Conservation (phyloP, 53 echinoderm and acorn worm genomes). For the Luidia sarsii region DNA sequence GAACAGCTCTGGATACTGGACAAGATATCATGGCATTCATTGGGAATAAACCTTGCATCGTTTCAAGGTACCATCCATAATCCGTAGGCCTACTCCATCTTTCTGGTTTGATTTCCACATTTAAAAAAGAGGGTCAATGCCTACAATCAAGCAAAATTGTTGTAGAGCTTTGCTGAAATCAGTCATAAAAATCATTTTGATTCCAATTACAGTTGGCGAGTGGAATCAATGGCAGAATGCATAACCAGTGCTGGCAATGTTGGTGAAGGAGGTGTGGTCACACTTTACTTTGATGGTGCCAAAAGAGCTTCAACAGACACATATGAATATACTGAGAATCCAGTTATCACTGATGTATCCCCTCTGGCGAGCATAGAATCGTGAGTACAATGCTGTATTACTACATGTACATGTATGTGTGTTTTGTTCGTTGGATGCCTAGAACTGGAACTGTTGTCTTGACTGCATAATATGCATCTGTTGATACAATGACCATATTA, state of each 20-base stretch:
- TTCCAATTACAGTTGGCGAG: no score
- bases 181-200: no score
- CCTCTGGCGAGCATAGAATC: constrained; percentile 52
- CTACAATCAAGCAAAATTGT: no score
- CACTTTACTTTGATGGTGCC: constrained; percentile 64
- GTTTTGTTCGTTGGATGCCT: no score
- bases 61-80: neutral
- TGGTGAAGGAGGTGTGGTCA: constrained; percentile 6
- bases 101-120: neutral
- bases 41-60: constrained; percentile 8
- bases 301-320: neutral
- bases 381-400: constrained; percentile 20
- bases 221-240: neutral
- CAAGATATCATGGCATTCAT: constrained; percentile 37
- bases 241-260: neutral
- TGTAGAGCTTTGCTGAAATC: no score
- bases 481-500: no score
- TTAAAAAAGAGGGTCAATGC: neutral
- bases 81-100: neutral
- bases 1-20: constrained; percentile 29
- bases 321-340: constrained; percentile 57
- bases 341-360: constrained; percentile 34
- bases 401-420: no score
- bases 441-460: no score
- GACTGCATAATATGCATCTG: no score